Evolutionary conservation across 1,140 invertebrate genomes (phyloP), one percentile per base, ranked within the genome.

Genomic region (Venturia canescens): DNA sequence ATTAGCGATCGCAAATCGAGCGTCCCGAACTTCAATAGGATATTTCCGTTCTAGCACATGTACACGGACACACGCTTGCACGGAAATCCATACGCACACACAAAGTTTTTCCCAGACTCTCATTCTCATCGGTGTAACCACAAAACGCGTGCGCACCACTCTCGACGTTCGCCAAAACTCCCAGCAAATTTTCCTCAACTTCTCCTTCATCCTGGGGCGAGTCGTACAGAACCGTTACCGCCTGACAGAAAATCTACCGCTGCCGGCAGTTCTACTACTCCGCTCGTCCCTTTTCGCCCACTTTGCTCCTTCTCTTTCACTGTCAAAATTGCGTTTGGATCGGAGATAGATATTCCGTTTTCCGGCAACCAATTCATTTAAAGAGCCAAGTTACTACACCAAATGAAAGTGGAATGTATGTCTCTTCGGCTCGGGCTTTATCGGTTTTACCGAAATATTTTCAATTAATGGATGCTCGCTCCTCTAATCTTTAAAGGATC

Each of bases 1-100:
- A 88, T 86, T 84, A 83, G 86, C 82, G 83, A 86, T 84, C 84
- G 84, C 88, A 88, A 87, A 88, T 88, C 86, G 80, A 77, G 31
- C 75, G 75, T 79, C 44, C 66, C 18, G 38, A 79, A 67, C 66
- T 78, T 79, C 78, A 67, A 79, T 79, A 70, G 38, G 66, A 70
- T 79, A 79, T 79, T 70, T 79, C 69, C 75, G 31, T 63, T 21
- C 57, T 9, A n/a, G 44, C 69, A 48, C 69, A 13, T n/a, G 18
- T 21, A 53, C 48, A 74, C 69, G 23, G 4, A 63, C 13, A 69
- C 5, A 69, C 29, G 0, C 38, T 44, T 44, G 11, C 38, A 13
- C 38, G 7, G 13, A 31, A 27, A 11, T 31, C 31, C 26, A 53
- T 15, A 18, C 48, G 26, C 9, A 53, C 44, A 74, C 9, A 9